phyloP scores from a whole-genome alignment of 1,140 invertebrate genomes.

The Sweltsa coloradensis region DNA sequence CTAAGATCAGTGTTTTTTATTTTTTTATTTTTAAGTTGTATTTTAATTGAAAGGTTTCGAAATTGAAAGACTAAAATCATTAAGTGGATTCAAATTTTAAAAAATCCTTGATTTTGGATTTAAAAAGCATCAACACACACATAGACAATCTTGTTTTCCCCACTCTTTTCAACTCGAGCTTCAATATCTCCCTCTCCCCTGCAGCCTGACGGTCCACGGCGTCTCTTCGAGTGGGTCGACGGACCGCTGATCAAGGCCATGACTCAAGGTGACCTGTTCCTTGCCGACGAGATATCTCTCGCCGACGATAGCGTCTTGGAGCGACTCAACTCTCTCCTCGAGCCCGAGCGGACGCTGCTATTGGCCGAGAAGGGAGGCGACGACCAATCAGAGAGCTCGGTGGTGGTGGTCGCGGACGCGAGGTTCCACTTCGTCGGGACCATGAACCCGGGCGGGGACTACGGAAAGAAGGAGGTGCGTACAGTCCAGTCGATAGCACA shows the following conservation, averaged over 20 bases:
- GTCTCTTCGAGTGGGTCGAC: constrained; percentile 96
- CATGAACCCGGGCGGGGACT: constrained; percentile 99
- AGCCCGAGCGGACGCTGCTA: constrained; percentile 83
- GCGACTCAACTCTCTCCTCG: constrained; percentile 90
- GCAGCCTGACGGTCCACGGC: too few relatives aligned
- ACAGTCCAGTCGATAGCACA: too few relatives aligned
- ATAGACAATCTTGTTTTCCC: too few relatives aligned
- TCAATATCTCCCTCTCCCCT: too few relatives aligned
- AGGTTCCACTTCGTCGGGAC: constrained; percentile 91
- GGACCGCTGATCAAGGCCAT: constrained; percentile 90
- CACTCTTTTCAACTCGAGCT: too few relatives aligned
- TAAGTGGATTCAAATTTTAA: constrained; percentile 1
- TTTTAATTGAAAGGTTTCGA: too few relatives aligned
- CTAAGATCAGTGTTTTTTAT: too few relatives aligned
- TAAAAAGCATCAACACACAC: too few relatives aligned
- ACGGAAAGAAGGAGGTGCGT: constrained; percentile 90
- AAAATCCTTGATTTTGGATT: constrained; percentile 14
- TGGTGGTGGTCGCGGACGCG: constrained; percentile 53
- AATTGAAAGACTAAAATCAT: too few relatives aligned
- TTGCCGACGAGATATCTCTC: constrained; percentile 98
- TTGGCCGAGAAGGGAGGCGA: constrained; percentile 73
- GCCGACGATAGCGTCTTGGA: constrained; percentile 98
- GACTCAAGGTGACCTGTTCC: constrained; percentile 73
- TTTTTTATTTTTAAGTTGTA: too few relatives aligned
- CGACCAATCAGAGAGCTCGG: constrained; percentile 29